Conservation (phyloP, 1,140 invertebrate species). For the Cydia pomonella region DNA sequence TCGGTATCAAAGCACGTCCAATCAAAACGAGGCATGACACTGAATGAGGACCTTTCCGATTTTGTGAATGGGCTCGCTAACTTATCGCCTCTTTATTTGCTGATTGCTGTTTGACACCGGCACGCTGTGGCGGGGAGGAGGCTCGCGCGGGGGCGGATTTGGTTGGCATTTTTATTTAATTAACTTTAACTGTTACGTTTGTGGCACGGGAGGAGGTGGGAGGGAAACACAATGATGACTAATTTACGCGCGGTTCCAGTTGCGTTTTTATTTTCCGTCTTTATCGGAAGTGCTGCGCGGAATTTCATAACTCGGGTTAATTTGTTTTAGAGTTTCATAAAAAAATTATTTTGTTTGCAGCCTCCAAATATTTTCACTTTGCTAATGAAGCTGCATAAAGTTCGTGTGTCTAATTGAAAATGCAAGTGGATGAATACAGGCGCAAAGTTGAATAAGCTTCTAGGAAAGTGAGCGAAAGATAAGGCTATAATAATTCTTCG, state of each 20-base stretch:
- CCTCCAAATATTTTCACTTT: conserved; percentile 24
- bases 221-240: conserved; percentile 65
- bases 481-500: conserved; percentile 77
- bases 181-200: conserved; percentile 67
- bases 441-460: conserved; percentile 60
- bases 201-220: conserved; percentile 43
- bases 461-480: conserved; percentile 59
- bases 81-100: conserved; percentile 77
- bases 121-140: conserved; percentile 27
- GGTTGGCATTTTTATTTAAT: conserved; percentile 76
- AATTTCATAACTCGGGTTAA: conserved; percentile 43
- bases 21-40: conserved; percentile 78
- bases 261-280: conserved; percentile 47
- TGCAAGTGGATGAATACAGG: conserved; percentile 61
- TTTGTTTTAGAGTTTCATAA: conserved; percentile 41
- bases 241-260: conserved; percentile 66
- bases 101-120: conserved; percentile 75
- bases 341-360: conserved; percentile 36
- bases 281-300: conserved; percentile 41
- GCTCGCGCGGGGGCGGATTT: conserved; percentile 50
- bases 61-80: conserved; percentile 71
- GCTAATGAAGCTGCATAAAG: conserved; percentile 34
- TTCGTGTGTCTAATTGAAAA: conserved; percentile 60
- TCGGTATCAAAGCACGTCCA: conserved; percentile 79
- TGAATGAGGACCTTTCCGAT: conserved; percentile 75